Percentiles rank a stretch among this genome's conserved stretches.
Evolutionary conservation across 1,140 invertebrate species (phyloP).

Genomic region (Melitaea cinxia): DNA sequence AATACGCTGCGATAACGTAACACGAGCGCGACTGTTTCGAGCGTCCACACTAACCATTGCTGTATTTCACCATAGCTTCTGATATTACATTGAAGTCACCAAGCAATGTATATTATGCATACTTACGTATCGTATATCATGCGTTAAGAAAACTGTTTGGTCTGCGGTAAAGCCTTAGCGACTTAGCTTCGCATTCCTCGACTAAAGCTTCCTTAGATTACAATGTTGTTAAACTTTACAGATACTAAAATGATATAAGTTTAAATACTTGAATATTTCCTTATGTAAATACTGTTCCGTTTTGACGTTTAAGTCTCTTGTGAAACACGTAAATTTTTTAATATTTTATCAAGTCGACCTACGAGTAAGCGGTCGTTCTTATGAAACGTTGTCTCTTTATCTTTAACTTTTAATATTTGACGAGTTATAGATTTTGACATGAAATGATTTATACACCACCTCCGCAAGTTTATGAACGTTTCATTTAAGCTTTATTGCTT

Average conservation of each 20-base stretch:
- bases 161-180: slow-evolving; percentile 36
- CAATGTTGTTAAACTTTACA: slow-evolving; percentile 6
- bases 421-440: no score
- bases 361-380: no score
- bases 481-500: no score
- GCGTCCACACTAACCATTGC: slow-evolving; percentile 7
- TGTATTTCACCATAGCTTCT: neutral
- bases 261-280: neutral
- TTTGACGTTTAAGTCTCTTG: neutral
- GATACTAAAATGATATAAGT: neutral
- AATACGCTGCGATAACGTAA: slow-evolving; percentile 24
- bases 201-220: slow-evolving; percentile 24
- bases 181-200: slow-evolving; percentile 44
- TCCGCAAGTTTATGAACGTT: no score
- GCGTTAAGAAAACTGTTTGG: slow-evolving; percentile 29
- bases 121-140: neutral
- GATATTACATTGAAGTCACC: neutral
- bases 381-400: no score
- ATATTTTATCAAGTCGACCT: no score
- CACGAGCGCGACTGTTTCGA: neutral
- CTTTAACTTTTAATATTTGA: no score
- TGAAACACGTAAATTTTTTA: neutral
- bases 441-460: no score
- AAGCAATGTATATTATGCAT: neutral
- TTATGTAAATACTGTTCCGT: neutral